Conservation (phyloP, 2,888 invertebrate species). For the Apodemia duryi region DNA sequence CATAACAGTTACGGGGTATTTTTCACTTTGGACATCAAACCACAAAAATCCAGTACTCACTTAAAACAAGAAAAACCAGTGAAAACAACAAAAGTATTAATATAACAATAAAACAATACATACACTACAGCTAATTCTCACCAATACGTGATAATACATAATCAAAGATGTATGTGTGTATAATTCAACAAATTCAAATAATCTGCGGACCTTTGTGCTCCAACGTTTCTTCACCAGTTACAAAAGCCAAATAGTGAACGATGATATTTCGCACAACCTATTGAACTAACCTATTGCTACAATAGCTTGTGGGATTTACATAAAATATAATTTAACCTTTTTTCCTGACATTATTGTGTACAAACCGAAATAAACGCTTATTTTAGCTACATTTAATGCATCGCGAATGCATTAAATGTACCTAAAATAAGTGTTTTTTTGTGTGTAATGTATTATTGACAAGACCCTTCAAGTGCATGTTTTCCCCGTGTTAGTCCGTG, state of each 20-base stretch:
- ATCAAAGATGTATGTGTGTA: too few relatives aligned
- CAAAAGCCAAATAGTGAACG: conserved; percentile 25
- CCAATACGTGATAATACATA: too few relatives aligned
- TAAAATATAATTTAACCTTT: conserved; percentile 20
- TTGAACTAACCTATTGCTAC: conserved; percentile 31
- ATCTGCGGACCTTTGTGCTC: not conserved
- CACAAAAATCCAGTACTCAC: not conserved
- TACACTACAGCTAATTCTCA: too few relatives aligned
- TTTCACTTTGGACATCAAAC: not conserved
- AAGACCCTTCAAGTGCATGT: too few relatives aligned
- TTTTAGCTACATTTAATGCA: not conserved
- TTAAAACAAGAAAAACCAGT: not conserved
- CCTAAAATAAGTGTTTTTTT: too few relatives aligned
- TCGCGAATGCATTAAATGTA: not conserved
- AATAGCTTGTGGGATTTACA: conserved; percentile 19
- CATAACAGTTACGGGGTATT: not conserved
- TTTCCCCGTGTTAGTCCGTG: too few relatives aligned
- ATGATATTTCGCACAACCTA: conserved; percentile 31
- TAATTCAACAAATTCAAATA: not conserved
- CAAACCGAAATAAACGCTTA: not conserved
- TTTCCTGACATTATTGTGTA: conserved; percentile 5
- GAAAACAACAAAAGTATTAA: conserved; percentile 13
- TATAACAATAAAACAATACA: not conserved
- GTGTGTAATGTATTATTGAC: not conserved
- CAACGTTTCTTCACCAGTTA: not conserved